These are phyloP conservation scores for Eptesicus fuscus DNA, from an alignment of 2,113 vertebrate genomes.

Conservation along the genomic window DNA sequence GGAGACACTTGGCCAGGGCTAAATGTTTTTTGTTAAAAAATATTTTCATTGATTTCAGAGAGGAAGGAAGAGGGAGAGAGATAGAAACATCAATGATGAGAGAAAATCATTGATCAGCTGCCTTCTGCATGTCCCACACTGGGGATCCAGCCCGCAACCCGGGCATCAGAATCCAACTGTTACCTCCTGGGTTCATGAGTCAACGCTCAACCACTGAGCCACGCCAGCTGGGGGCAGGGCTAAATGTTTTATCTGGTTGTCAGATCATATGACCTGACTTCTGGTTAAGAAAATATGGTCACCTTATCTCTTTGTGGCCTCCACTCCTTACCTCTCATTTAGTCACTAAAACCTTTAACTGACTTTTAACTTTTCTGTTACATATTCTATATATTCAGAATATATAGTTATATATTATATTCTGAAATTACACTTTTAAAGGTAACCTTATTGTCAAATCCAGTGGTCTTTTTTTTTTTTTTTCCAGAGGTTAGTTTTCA, in stretches of 20 bases:
- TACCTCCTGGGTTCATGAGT: too few relatives aligned
- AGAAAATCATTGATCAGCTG: too few relatives aligned
- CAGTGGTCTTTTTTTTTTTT: neutral
- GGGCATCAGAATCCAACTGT: too few relatives aligned
- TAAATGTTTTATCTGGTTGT: neutral
- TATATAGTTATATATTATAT: neutral
- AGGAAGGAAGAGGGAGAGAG: too few relatives aligned
- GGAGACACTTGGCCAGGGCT: neutral
- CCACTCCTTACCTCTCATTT: neutral
- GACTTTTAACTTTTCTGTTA: neutral
- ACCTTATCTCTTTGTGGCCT: neutral
- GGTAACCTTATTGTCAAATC: neutral
- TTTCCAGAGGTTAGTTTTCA: neutral
- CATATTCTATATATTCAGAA: neutral
- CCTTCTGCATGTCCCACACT: too few relatives aligned
- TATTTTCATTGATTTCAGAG: too few relatives aligned
- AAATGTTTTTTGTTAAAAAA: neutral
- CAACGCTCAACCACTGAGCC: too few relatives aligned
- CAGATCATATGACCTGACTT: neutral
- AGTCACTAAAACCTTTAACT: neutral
- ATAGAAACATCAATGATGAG: too few relatives aligned
- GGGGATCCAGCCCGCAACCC: too few relatives aligned
- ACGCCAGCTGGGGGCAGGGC: too few relatives aligned
- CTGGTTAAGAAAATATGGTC: constrained; percentile 2
- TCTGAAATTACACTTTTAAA: neutral